Conservation (phyloP, 2,888 invertebrate species). For the Ophion obscuratus region DNA sequence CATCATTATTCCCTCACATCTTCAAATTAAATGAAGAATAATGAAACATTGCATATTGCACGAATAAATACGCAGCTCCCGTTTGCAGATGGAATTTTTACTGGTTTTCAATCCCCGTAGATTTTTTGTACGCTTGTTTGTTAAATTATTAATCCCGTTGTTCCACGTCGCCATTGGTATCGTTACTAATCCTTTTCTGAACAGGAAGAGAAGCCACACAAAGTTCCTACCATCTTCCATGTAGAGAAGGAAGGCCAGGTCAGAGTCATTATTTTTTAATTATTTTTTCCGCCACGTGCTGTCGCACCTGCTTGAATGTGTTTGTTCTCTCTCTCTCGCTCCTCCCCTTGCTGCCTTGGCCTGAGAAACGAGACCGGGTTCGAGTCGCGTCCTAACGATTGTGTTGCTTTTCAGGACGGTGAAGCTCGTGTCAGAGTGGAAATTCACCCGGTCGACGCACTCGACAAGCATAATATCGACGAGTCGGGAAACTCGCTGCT, state of each 20-base stretch:
- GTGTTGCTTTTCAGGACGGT: conserved; percentile 85
- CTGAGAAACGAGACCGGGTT: not conserved
- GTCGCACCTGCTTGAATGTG: not conserved
- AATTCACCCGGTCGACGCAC: conserved; percentile 87
- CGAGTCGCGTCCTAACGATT: not conserved
- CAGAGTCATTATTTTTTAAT: conserved; percentile 77
- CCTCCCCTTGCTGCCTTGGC: not conserved
- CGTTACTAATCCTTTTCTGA: conserved; percentile 79
- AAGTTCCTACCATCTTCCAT: conserved; percentile 84
- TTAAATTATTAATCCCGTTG: conserved; percentile 40
- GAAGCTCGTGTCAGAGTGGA: conserved; percentile 88
- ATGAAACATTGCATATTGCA: not conserved
- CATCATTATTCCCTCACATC: not conserved
- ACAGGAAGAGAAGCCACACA: conserved; percentile 84
- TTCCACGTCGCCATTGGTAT: conserved; percentile 20
- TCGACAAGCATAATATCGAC: conserved; percentile 80
- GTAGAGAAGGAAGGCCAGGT: conserved; percentile 85
- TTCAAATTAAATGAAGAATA: not conserved
- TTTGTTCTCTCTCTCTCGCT: conserved; percentile 16
- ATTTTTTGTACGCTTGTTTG: conserved; percentile 37
- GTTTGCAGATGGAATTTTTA: not conserved
- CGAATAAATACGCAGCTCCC: not conserved
- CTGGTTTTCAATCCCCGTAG: conserved; percentile 6
- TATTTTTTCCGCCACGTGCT: conserved; percentile 17
- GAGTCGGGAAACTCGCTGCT: conserved; percentile 72